Conservation (phyloP, 2,113 vertebrate species). For the Neofelis nebulosa region DNA sequence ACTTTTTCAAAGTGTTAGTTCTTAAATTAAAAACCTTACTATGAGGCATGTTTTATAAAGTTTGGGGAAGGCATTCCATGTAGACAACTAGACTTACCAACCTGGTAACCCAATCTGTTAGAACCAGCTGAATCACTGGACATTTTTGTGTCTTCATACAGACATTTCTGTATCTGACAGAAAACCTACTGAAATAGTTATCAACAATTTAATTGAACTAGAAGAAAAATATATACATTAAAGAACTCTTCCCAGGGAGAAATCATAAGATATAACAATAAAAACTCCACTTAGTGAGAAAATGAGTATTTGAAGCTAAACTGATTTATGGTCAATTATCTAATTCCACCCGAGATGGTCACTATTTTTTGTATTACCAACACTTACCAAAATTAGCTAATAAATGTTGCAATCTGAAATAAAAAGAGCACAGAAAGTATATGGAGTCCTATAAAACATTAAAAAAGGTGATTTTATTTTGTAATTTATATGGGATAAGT, state of each 20-base stretch:
- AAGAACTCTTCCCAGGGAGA: neutral
- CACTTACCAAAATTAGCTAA: conserved; percentile 22
- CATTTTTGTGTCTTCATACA: neutral
- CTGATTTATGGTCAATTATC: neutral
- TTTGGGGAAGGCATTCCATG: neutral
- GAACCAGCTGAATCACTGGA: neutral
- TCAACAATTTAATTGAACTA: neutral
- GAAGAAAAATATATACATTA: neutral
- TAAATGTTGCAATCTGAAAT: neutral
- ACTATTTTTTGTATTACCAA: neutral
- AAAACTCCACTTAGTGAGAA: neutral
- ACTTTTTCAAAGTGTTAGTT: neutral
- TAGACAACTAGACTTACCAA: neutral
- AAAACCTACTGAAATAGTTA: neutral
- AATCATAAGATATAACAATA: neutral
- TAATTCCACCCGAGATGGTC: neutral
- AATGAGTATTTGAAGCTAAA: conserved; percentile 30
- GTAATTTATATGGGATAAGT: neutral
- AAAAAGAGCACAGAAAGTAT: neutral
- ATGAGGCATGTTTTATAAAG: neutral
- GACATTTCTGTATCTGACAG: neutral
- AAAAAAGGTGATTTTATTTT: neutral
- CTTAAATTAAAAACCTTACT: neutral
- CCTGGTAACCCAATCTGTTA: neutral
- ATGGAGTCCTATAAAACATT: neutral